These are phyloP conservation scores for Otus sunia DNA, from an alignment of 2,113 vertebrate species.

Conservation along the genomic window DNA sequence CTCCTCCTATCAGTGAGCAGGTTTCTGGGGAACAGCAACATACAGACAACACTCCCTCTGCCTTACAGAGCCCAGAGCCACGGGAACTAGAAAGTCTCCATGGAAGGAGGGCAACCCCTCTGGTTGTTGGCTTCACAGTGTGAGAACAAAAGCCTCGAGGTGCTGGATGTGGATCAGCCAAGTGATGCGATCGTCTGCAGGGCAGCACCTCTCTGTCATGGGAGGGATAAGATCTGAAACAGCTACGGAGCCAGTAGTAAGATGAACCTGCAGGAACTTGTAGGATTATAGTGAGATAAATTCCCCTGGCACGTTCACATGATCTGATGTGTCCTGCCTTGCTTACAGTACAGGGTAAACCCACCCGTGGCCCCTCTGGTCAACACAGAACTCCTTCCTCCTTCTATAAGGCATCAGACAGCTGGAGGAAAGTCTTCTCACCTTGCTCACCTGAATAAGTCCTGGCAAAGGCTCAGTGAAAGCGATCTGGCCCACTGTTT, in stretches of 20 bases:
- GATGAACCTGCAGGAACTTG: not conserved
- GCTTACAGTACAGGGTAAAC: not conserved
- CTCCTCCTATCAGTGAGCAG: not conserved
- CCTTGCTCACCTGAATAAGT: not conserved
- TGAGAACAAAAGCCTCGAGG: not conserved
- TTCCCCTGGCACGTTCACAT: not conserved
- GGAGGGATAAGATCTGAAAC: not conserved
- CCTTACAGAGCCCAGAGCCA: not conserved
- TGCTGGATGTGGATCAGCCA: not conserved
- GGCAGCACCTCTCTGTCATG: not conserved
- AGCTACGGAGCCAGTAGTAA: not conserved
- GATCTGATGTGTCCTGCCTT: not conserved
- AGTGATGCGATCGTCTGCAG: not conserved
- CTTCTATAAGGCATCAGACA: not conserved
- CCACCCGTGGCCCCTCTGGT: not conserved
- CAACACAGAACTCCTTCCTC: not conserved
- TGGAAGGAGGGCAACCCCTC: not conserved
- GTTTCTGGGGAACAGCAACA: not conserved
- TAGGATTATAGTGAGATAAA: not conserved
- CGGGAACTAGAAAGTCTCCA: accelerated
- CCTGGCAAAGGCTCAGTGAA: not conserved
- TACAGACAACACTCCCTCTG: not conserved
- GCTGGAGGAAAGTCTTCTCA: not conserved
- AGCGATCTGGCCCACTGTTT: not conserved
- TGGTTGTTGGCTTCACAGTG: not conserved